phyloP scores from a whole-genome alignment of 92 coral and sea anemone species.

The Blastomussa wellsi region DNA sequence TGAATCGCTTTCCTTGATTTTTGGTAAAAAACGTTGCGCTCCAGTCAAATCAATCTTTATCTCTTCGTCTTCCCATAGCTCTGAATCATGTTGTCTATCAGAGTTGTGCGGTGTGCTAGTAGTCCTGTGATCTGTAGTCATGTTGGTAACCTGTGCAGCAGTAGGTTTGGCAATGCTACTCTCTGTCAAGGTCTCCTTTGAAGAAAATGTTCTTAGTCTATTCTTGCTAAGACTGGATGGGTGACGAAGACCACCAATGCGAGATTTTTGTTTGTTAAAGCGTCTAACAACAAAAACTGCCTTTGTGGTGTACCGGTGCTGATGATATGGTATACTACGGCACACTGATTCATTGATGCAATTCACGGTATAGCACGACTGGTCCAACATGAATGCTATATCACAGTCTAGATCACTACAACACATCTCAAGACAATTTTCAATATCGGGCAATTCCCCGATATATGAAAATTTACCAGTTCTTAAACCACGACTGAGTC shows the following conservation, averaged over 20 bases:
- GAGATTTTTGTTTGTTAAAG: constrained; percentile 45
- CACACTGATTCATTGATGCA: constrained; percentile 69
- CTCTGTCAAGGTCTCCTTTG: not conserved
- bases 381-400: constrained; percentile 78
- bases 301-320: constrained; percentile 54
- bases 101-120: not conserved
- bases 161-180: not conserved
- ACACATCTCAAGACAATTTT: constrained; percentile 69
- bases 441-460: constrained; percentile 61
- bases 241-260: not conserved
- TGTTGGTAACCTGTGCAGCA: not conserved
- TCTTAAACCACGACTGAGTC: constrained; percentile 63
- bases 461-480: constrained; percentile 74
- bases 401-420: constrained; percentile 75
- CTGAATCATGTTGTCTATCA: not conserved
- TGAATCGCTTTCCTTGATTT: not conserved
- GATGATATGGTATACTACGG: constrained; percentile 52
- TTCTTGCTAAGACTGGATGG: too few relatives aligned
- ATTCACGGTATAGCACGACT: constrained; percentile 72
- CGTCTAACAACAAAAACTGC: constrained; percentile 64
- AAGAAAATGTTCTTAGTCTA: not conserved
- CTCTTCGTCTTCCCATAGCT: not conserved
- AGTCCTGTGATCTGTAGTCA: not conserved
- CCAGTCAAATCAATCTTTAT: constrained; percentile 1
- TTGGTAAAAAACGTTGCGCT: not conserved